A percentile compares a stretch with the other conserved stretches of the same genome.
phyloP scores from a whole-genome alignment of 2,888 invertebrate species.

The Oegoconia quadripuncta region DNA sequence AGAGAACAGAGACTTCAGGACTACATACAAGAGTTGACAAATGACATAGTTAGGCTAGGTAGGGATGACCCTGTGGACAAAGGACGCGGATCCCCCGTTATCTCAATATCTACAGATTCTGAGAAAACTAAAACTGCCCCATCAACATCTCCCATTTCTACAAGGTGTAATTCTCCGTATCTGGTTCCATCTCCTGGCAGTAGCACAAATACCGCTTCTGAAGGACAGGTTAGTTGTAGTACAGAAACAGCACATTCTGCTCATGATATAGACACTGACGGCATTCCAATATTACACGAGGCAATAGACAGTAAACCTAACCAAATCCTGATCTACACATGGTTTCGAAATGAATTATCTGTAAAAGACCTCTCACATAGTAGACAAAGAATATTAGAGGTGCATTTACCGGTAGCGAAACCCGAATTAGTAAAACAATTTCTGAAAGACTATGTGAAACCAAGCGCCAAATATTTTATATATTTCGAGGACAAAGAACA shows the following conservation, averaged over 20 bases:
- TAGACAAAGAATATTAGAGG: constrained; percentile 29
- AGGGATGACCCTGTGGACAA: background rate
- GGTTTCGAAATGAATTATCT: constrained; percentile 19
- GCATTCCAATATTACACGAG: constrained; percentile 29
- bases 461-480: constrained; percentile 25
- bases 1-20: background rate
- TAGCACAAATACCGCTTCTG: background rate
- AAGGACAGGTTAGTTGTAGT: too few relatives aligned
- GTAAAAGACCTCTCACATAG: constrained; percentile 23
- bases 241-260: constrained; percentile 13
- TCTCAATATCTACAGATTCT: constrained; percentile 1
- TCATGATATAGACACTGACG: constrained; percentile 12
- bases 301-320: constrained; percentile 31
- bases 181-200: background rate
- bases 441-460: constrained; percentile 24
- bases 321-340: constrained; percentile 26
- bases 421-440: constrained; percentile 23
- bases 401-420: constrained; percentile 24
- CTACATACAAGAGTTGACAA: background rate
- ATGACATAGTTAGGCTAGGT: background rate
- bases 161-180: background rate
- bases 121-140: constrained; percentile 1
- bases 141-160: background rate
- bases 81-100: background rate
- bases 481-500: constrained; percentile 16